phyloP scores from a whole-genome alignment of 2,113 vertebrate genomes.

The Pandion haliaetus region DNA sequence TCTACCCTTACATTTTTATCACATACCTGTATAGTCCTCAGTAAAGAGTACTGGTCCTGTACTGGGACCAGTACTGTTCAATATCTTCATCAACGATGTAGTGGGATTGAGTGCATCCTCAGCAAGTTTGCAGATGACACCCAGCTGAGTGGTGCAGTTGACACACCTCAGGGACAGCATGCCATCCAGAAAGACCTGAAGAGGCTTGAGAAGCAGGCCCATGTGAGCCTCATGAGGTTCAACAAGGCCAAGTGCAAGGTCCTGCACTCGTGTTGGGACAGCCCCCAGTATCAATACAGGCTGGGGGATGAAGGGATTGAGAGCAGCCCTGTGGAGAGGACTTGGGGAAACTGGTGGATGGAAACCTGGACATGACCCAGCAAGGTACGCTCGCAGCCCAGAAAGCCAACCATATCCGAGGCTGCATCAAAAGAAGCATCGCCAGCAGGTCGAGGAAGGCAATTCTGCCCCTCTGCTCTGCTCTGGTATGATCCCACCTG shows the following conservation, averaged over 20 bases:
- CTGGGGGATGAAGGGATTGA: neutral
- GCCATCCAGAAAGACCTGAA: too few relatives aligned
- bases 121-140: neutral
- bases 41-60: neutral
- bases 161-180: too few relatives aligned
- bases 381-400: neutral
- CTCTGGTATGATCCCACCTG: neutral
- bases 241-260: neutral
- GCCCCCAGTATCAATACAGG: too few relatives aligned
- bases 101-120: neutral
- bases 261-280: neutral
- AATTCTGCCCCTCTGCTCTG: neutral
- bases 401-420: neutral
- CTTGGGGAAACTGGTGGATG: neutral
- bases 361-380: neutral
- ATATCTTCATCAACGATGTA: neutral
- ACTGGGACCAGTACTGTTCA: neutral
- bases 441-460: neutral
- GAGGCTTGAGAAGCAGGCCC: too few relatives aligned
- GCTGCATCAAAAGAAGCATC: neutral
- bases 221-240: neutral
- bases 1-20: neutral
- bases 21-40: neutral
- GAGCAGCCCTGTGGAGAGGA: neutral
- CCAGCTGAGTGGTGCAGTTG: neutral